Percentiles rank a stretch among this genome's conserved stretches.
phyloP scores from a whole-genome alignment of 1,140 invertebrate genomes.

The Bombus confusus region DNA sequence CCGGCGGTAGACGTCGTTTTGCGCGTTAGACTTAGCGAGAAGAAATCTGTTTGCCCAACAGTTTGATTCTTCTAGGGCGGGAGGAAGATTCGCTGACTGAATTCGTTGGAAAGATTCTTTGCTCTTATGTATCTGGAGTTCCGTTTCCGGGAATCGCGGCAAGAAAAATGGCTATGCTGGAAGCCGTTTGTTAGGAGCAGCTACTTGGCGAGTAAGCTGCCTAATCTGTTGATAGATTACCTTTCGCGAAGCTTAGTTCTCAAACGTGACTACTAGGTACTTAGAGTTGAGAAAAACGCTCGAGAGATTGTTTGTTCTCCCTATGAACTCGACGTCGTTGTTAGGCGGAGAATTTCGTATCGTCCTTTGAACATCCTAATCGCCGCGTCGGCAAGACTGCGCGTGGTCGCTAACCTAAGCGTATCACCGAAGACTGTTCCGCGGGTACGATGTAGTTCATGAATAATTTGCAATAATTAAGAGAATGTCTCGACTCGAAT shows the following conservation, averaged over 20 bases:
- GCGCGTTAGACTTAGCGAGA: not conserved
- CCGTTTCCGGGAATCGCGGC: not conserved
- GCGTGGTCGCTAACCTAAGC: constrained; percentile 25
- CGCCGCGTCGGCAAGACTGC: not conserved
- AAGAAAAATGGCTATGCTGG: not conserved
- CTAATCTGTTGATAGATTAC: constrained; percentile 11
- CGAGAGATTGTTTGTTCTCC: not conserved
- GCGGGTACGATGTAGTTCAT: not conserved
- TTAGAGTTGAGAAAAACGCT: not conserved
- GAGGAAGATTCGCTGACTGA: not conserved
- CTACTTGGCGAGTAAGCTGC: not conserved
- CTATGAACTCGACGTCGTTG: not conserved
- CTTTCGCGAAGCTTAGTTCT: not conserved
- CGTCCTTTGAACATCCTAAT: not conserved
- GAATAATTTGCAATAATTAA: constrained; percentile 51
- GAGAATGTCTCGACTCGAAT: not conserved
- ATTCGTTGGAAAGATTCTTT: not conserved
- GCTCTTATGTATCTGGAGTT: not conserved
- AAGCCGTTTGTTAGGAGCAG: not conserved
- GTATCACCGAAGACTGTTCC: constrained; percentile 18
- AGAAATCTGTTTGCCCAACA: not conserved
- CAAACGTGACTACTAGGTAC: not conserved
- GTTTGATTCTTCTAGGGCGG: not conserved
- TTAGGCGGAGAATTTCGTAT: not conserved
- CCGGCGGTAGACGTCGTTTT: not conserved